Percentiles rank a stretch among this genome's conserved stretches.
These are phyloP conservation scores for Spea hammondii DNA, from an alignment of 2,797 vertebrate species.

Conservation along the genomic window DNA sequence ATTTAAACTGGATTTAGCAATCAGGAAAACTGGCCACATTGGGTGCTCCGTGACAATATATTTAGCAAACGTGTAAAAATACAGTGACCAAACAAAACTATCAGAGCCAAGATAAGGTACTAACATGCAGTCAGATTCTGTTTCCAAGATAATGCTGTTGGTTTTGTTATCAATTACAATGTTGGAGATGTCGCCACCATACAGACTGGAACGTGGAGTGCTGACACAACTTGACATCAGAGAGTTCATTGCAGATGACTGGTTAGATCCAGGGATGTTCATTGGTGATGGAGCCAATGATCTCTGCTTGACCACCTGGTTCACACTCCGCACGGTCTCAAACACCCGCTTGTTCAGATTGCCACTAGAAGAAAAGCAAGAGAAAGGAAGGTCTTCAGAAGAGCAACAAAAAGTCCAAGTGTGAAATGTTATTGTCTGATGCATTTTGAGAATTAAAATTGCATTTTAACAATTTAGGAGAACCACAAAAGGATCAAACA, in stretches of 20 bases:
- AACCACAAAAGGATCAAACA: no score
- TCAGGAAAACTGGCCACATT: neutral
- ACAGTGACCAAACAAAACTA: neutral
- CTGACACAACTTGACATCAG: constrained; percentile 86
- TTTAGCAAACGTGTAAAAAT: neutral
- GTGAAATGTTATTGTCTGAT: no score
- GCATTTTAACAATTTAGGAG: no score
- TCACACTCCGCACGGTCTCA: constrained; percentile 90
- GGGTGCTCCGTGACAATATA: no score
- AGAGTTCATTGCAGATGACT: constrained; percentile 87
- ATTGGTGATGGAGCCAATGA: constrained; percentile 85
- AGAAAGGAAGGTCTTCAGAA: neutral
- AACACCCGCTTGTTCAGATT: constrained; percentile 91
- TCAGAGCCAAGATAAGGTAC: constrained; percentile 22
- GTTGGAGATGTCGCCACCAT: constrained; percentile 79
- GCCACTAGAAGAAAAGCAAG: constrained; percentile 63
- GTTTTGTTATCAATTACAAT: constrained; percentile 87
- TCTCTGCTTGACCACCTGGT: constrained; percentile 88
- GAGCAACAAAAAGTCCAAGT: no score
- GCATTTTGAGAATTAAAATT: no score
- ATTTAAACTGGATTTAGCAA: neutral
- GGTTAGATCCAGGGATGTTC: constrained; percentile 98
- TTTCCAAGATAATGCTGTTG: constrained; percentile 83
- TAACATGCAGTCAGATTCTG: constrained; percentile 76
- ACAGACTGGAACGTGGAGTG: constrained; percentile 88